These are phyloP conservation scores for Melanotaenia parkinsoni DNA, from an alignment of 2,797 vertebrate genomes.

Conservation along the genomic window DNA sequence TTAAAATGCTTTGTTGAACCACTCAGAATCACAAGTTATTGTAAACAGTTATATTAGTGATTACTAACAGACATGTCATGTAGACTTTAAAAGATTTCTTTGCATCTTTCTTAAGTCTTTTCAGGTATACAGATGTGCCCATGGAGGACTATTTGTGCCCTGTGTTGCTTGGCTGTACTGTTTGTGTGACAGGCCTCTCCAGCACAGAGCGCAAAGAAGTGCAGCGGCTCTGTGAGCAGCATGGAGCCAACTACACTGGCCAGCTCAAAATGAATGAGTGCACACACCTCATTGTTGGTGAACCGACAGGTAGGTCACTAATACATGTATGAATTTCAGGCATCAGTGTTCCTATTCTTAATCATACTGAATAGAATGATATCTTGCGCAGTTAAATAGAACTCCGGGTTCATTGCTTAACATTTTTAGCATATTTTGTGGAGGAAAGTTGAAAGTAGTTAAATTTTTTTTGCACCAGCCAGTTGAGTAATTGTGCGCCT, in stretches of 20 bases:
- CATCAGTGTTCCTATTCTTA: neutral
- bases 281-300: conserved; percentile 96
- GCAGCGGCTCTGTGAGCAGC: conserved; percentile 87
- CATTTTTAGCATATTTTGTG: neutral
- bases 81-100: neutral
- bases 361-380: neutral
- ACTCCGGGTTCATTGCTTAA: neutral
- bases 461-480: neutral
- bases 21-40: neutral
- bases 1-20: neutral
- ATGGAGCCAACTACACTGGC: conserved; percentile 92
- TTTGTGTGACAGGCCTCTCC: conserved; percentile 94
- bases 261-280: conserved; percentile 98
- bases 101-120: conserved; percentile 79
- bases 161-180: conserved; percentile 90
- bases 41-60: neutral
- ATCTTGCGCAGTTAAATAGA: neutral
- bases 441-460: neutral
- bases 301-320: conserved; percentile 88
- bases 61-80: neutral
- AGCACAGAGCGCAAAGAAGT: conserved; percentile 89
- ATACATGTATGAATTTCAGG: neutral
- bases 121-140: conserved; percentile 88
- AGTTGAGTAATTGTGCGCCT: neutral
- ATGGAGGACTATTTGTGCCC: conserved; percentile 89